Evolutionary conservation across 2,797 vertebrate genomes (phyloP).

Genomic region (Galagoides demidoff): DNA sequence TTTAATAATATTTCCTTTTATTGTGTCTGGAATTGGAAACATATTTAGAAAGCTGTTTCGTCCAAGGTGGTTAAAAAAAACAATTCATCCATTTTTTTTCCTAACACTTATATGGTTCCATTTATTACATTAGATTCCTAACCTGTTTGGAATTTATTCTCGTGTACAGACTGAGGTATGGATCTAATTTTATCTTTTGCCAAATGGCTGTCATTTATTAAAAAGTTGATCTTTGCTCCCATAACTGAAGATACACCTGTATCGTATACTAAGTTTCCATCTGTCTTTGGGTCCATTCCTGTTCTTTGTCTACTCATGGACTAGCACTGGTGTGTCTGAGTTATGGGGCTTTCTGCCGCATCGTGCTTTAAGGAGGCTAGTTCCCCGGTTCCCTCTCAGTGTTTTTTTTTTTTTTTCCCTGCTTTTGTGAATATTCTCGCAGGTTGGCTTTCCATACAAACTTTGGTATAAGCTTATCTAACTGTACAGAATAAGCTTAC

Average conservation of each 20-base stretch:
- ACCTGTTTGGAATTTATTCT: slow-evolving; percentile 46
- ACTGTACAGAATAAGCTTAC: background rate
- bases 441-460: slow-evolving; percentile 9
- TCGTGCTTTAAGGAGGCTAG: background rate
- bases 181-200: slow-evolving; percentile 54
- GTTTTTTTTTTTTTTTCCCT: slow-evolving; percentile 35
- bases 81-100: background rate
- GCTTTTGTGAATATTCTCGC: background rate
- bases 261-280: background rate
- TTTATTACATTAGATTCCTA: background rate
- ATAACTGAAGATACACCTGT: background rate
- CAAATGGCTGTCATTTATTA: background rate
- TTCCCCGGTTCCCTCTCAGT: background rate
- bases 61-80: background rate
- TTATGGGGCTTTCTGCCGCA: background rate
- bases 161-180: background rate
- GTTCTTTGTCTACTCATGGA: background rate
- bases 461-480: background rate
- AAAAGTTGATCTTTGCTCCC: background rate
- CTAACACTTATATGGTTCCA: background rate
- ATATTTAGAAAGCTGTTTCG: slow-evolving; percentile 16
- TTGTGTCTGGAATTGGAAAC: background rate
- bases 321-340: background rate
- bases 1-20: slow-evolving; percentile 4
- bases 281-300: background rate